Conservation (phyloP, 2,888 invertebrate genomes). For the Omphaloscelis lunosa region DNA sequence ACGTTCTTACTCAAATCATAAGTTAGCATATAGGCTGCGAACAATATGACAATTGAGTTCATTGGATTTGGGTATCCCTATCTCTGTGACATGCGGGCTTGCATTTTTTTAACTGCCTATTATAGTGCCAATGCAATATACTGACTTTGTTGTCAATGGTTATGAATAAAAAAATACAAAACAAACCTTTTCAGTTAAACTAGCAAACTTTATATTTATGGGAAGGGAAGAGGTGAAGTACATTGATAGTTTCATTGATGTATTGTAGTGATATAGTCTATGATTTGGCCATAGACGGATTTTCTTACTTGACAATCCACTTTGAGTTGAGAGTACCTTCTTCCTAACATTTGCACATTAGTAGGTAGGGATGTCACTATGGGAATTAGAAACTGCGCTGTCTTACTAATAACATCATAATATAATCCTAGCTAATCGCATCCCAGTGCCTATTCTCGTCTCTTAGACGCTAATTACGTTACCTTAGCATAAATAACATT, state of each 20-base stretch:
- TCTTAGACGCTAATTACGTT: not conserved
- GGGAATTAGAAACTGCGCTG: not conserved
- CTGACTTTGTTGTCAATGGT: slow-evolving; percentile 8
- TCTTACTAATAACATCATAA: slow-evolving; percentile 5
- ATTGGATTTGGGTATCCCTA: not conserved
- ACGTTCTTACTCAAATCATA: not conserved
- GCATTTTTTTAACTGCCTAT: slow-evolving; percentile 14
- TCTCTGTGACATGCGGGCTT: slow-evolving; percentile 2
- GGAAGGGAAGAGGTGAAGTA: slow-evolving; percentile 11
- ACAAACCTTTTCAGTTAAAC: slow-evolving; percentile 2
- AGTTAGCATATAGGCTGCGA: not conserved
- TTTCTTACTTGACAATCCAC: not conserved
- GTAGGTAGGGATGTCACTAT: not conserved
- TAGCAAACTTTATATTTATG: no score
- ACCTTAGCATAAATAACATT: not conserved
- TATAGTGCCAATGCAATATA: slow-evolving; percentile 7
- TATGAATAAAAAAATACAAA: slow-evolving; percentile 5
- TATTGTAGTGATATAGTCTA: not conserved
- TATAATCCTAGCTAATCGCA: not conserved
- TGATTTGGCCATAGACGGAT: not conserved
- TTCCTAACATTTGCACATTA: not conserved
- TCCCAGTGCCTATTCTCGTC: not conserved
- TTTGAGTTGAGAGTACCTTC: not conserved
- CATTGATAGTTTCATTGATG: slow-evolving; percentile 15
- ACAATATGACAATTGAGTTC: not conserved